phyloP scores from a whole-genome alignment of 2,797 vertebrate genomes.

The Heterohyrax brucei region DNA sequence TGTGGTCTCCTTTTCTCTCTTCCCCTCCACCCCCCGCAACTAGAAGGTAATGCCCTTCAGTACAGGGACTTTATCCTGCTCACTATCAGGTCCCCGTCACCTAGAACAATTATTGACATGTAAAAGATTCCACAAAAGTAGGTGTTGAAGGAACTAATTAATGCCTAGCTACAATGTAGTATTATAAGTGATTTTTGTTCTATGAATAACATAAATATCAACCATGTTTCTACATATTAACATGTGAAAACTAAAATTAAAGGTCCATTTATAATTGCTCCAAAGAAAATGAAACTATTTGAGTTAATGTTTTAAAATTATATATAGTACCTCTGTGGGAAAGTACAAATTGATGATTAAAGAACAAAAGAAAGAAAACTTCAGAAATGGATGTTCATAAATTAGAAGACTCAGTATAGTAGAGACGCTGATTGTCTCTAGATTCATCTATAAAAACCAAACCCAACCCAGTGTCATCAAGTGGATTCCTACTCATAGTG shows the following conservation, averaged over 20 bases:
- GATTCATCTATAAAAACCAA: background rate
- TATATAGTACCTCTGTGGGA: background rate
- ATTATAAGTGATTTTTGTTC: background rate
- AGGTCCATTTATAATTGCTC: background rate
- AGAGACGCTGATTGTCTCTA: background rate
- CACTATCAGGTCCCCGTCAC: background rate
- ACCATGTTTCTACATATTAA: background rate
- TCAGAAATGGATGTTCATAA: background rate
- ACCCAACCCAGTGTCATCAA: no score
- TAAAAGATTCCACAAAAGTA: background rate
- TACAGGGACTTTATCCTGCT: background rate
- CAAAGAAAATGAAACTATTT: background rate
- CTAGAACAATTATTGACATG: background rate
- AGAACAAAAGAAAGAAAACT: background rate
- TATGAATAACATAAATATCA: background rate
- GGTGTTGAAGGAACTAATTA: background rate
- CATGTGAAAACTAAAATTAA: background rate
- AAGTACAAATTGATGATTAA: background rate
- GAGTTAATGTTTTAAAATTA: background rate
- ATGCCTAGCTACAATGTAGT: background rate
- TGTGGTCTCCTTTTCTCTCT: rapidly evolving
- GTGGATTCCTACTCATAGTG: no score
- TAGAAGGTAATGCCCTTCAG: background rate
- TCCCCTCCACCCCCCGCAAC: no score
- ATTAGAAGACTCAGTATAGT: background rate